A percentile compares a stretch with the other conserved stretches of the same genome.
phyloP scores from a whole-genome alignment of 1,140 invertebrate genomes.

The Drosophila willistoni region DNA sequence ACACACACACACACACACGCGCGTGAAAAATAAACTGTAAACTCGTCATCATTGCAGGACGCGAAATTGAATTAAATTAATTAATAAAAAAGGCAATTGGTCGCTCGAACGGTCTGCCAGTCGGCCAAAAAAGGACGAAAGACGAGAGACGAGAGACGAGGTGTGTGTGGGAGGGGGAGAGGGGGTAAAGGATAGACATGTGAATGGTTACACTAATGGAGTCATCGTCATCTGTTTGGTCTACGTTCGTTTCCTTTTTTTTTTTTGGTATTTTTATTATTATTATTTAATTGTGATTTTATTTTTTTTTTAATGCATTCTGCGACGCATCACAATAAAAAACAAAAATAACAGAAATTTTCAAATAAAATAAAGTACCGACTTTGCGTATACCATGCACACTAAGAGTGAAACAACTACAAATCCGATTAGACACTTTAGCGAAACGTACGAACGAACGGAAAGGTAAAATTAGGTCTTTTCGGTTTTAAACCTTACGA shows the following conservation, averaged over 20 bases:
- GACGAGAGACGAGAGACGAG: neutral
- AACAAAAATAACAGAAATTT: neutral
- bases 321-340: neutral
- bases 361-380: neutral
- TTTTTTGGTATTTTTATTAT: conserved; percentile 30
- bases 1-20: conserved; percentile 6
- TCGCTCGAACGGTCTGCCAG: conserved; percentile 13
- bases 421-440: too few species aligned
- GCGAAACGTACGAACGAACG: too few species aligned
- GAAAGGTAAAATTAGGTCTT: too few species aligned
- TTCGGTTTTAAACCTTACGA: too few species aligned
- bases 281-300: conserved; percentile 75
- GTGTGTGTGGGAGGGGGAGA: neutral
- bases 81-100: conserved; percentile 73
- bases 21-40: neutral
- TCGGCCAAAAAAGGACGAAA: neutral
- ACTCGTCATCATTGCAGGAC: conserved; percentile 5
- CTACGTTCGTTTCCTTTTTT: conserved; percentile 4
- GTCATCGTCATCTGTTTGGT: conserved; percentile 15
- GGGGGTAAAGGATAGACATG: too few species aligned
- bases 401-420: too few species aligned
- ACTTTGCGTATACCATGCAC: too few species aligned
- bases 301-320: conserved; percentile 56
- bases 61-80: conserved; percentile 69
- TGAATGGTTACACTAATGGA: neutral